A percentile compares a stretch with the other conserved stretches of the same genome.
phyloP scores from a whole-genome alignment of 2,888 invertebrate genomes.

The Busseola fusca region DNA sequence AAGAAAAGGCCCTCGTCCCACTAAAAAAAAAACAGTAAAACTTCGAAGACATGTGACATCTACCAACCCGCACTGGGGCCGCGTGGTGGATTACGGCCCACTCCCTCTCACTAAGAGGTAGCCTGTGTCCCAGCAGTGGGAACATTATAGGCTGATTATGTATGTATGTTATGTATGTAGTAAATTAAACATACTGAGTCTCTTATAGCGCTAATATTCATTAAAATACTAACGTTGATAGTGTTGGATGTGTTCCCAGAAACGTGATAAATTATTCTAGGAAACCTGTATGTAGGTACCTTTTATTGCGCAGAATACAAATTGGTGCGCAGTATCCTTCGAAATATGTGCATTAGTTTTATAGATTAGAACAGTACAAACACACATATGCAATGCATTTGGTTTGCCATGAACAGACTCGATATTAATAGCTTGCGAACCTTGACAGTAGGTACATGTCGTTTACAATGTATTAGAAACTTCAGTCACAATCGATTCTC shows the following conservation, averaged over 20 bases:
- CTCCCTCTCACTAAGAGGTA: background rate
- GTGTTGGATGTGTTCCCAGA: conserved; percentile 14
- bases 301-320: conserved; percentile 28
- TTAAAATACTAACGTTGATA: background rate
- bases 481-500: conserved; percentile 19
- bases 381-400: conserved; percentile 7
- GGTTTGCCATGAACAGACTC: conserved; percentile 40
- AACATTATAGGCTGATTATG: background rate
- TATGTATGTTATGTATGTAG: background rate
- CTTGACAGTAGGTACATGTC: conserved; percentile 44
- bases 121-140: background rate
- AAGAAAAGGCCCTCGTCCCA: too few species aligned
- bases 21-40: too few species aligned
- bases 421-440: conserved; percentile 46
- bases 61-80: background rate
- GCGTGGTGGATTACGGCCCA: background rate
- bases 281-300: conserved; percentile 11
- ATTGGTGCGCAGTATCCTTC: conserved; percentile 22
- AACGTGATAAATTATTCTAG: background rate
- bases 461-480: conserved; percentile 27
- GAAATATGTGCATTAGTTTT: conserved; percentile 4
- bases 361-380: background rate
- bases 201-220: background rate
- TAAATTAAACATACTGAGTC: background rate
- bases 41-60: background rate